Conservation (phyloP, 2,797 vertebrate genomes). For the Dryobates pubescens region DNA sequence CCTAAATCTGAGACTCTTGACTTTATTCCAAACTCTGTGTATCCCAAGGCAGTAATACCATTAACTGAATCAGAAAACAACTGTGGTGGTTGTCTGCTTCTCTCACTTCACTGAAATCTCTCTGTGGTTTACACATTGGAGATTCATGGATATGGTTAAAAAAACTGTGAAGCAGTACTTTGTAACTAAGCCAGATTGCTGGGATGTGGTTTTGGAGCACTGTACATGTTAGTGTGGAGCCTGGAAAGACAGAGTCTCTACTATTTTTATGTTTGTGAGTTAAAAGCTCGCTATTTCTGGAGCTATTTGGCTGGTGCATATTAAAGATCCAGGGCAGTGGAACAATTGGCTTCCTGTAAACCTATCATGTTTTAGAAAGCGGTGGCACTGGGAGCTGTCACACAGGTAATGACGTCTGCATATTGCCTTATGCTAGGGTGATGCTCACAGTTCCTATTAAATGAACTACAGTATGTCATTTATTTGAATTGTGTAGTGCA, state of each 20-base stretch:
- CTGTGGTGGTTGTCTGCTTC: neutral
- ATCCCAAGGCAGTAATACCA: neutral
- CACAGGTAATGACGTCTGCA: neutral
- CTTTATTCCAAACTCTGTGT: neutral
- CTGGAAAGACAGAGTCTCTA: neutral
- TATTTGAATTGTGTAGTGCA: neutral
- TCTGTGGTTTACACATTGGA: neutral
- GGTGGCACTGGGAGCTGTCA: neutral
- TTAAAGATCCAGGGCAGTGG: neutral
- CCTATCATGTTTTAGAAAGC: neutral
- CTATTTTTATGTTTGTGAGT: neutral
- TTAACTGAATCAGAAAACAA: neutral
- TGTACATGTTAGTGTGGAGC: neutral
- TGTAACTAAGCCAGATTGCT: neutral
- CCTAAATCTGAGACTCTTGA: neutral
- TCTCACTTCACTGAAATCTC: neutral
- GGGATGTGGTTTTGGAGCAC: neutral
- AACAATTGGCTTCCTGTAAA: neutral
- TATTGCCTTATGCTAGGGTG: neutral
- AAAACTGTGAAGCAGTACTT: neutral
- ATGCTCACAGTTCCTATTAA: neutral
- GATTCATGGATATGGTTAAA: neutral
- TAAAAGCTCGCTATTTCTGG: neutral
- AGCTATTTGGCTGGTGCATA: neutral
- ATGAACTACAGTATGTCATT: neutral